These are phyloP conservation scores for Drosophila setosimentum DNA, from an alignment of 2,888 invertebrate genomes.

Conservation along the genomic window DNA sequence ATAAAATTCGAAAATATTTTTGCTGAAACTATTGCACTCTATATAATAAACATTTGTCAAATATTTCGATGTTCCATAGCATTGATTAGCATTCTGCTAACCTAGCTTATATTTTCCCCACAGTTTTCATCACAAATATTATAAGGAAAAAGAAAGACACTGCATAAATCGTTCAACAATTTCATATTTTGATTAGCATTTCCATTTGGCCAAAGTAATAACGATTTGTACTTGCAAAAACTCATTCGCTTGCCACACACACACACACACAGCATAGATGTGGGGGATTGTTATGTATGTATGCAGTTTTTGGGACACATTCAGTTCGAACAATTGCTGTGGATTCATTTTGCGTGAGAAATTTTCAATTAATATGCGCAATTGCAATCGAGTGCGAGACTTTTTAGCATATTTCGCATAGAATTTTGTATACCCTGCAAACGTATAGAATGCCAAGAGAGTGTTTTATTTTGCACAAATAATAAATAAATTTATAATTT, in stretches of 20 bases:
- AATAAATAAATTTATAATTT: background rate
- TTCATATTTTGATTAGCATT: slow-evolving; percentile 66
- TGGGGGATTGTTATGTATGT: slow-evolving; percentile 57
- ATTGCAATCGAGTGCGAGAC: slow-evolving; percentile 65
- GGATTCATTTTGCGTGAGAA: slow-evolving; percentile 73
- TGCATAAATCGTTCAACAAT: slow-evolving; percentile 62
- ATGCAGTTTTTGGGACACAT: slow-evolving; percentile 56
- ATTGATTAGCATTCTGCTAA: slow-evolving; percentile 35
- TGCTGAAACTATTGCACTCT: slow-evolving; percentile 2
- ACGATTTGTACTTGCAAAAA: slow-evolving; percentile 49
- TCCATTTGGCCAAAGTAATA: slow-evolving; percentile 63
- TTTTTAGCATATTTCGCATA: slow-evolving; percentile 70
- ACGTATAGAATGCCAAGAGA: too few relatives aligned
- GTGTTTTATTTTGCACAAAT: background rate
- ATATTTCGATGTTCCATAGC: slow-evolving; percentile 10
- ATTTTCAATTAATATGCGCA: slow-evolving; percentile 81
- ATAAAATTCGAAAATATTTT: slow-evolving; percentile 1
- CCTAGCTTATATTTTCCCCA: background rate
- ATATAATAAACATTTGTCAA: slow-evolving; percentile 14
- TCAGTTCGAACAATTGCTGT: slow-evolving; percentile 56
- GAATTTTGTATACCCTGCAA: slow-evolving; percentile 41
- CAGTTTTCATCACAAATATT: slow-evolving; percentile 7
- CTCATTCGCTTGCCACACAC: background rate
- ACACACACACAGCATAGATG: too few relatives aligned
- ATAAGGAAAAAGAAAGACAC: slow-evolving; percentile 4